Percentiles rank a stretch among this genome's conserved stretches.
These are phyloP conservation scores for Camelus dromedarius DNA, from an alignment of 2,113 vertebrate genomes.

Conservation along the genomic window DNA sequence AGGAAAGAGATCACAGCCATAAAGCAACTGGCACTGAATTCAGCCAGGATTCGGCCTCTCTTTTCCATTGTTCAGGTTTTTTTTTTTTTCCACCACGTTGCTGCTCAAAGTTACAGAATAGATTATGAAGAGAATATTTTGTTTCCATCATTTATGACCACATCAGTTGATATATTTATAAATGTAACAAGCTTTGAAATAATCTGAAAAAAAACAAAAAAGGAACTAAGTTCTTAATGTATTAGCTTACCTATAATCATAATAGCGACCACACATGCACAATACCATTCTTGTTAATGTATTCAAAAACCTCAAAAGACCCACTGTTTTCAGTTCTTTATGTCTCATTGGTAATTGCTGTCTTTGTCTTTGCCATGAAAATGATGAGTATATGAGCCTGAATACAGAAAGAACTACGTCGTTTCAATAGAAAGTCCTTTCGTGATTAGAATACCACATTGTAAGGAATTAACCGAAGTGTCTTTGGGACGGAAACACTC, in stretches of 20 bases:
- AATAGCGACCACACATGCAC: neutral
- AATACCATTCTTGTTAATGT: neutral
- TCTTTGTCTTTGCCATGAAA: constrained; percentile 7
- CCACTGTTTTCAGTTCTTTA: neutral
- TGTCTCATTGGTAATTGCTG: neutral
- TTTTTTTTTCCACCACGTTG: neutral
- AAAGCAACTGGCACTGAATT: neutral
- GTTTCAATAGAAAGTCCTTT: neutral
- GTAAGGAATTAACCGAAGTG: neutral
- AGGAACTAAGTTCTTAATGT: neutral
- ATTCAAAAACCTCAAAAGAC: constrained; percentile 25
- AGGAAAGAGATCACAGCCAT: neutral
- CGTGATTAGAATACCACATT: neutral
- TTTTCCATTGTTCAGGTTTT: neutral
- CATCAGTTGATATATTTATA: neutral
- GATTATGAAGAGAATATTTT: neutral
- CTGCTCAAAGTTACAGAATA: neutral
- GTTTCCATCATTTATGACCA: neutral
- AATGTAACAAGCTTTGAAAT: neutral
- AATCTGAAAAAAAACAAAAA: neutral
- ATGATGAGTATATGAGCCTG: neutral
- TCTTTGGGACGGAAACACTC: neutral
- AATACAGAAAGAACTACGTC: neutral
- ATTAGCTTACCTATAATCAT: neutral
- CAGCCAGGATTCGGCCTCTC: neutral